Base-by-base conservation (phyloP, 2,888 invertebrate genomes). In the Creontiades dilutus region DNA sequence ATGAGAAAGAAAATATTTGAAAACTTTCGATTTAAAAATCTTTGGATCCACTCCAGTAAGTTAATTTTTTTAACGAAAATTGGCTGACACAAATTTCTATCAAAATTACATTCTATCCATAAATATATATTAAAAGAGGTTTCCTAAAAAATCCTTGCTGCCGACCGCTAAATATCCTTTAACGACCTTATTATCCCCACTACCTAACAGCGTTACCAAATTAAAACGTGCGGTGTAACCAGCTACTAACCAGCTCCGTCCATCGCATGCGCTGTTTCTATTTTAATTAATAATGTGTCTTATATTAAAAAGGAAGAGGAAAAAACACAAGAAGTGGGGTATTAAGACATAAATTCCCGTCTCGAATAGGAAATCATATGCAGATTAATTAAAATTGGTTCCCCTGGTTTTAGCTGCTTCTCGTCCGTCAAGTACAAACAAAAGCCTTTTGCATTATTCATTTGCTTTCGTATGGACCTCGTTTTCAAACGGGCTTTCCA, bases 331-430 rank as follows among this genome's bases (percentile, higher is more conserved):
- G 57, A 80, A 88, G 57, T 12, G 76, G 78, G 80, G 76, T 78
- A 89, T 82, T 89, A 89, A 89, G 89, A 89, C 89, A 89, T 89
- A 89, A 89, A 89, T 89, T 89, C 89, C 61, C 52, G 89, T 82
- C 89, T 89, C 37, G 28, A 57, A 28, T 80, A 14, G 88, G 88
- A 82, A 89, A 89, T 89, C 75, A 61, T 89, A 89, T 89, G 89
- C 89, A 89, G 82, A 89, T 89, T 55, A 89, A 89, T 89, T 89
- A 89, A 89, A 89, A 89, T 89, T 89, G 82, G 82, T 78, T 88
- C 55, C 85, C 86, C 19, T 46, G 76, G 86, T 61, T 68, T 86
- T 76, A 86, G 86, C 86, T 75, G 68, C 76, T 86, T 47, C 86
- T 68, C 75, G 86, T 27, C 86, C 46, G 47, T 37, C 76, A 52